A percentile compares a stretch with the other conserved stretches of the same genome.
Evolutionary conservation across 2,113 vertebrate species (phyloP).

Genomic region (Bungarus multicinctus): DNA sequence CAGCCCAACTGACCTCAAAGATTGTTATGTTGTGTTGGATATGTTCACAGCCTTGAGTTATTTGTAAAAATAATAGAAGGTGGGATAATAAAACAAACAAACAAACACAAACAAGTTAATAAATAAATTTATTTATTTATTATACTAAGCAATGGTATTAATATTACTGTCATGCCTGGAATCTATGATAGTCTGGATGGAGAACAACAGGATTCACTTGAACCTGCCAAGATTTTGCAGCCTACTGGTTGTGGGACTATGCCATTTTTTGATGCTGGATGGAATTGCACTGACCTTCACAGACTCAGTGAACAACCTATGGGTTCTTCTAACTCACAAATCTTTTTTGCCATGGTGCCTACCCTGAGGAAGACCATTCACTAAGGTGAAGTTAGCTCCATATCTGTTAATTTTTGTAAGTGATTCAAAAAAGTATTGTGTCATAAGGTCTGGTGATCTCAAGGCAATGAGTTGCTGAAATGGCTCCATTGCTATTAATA

Average conservation of each 20-base stretch:
- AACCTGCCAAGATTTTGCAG: neutral
- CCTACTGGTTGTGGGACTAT: neutral
- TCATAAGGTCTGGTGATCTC: neutral
- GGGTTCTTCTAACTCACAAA: neutral
- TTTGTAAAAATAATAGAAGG: too few relatives aligned
- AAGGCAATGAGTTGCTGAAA: neutral
- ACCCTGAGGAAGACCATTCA: neutral
- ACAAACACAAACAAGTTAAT: too few relatives aligned
- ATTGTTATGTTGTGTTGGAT: too few relatives aligned
- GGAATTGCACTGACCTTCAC: neutral
- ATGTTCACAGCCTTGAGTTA: too few relatives aligned
- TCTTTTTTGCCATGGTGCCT: neutral
- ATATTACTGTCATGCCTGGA: neutral
- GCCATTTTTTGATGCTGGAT: neutral
- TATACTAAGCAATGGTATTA: neutral
- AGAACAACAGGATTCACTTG: neutral
- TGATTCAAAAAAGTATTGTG: neutral
- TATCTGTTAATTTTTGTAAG: neutral
- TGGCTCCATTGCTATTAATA: neutral
- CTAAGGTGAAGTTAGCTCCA: neutral
- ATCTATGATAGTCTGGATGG: neutral
- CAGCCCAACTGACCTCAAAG: too few relatives aligned
- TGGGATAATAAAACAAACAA: too few relatives aligned
- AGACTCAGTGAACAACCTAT: neutral
- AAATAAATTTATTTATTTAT: too few relatives aligned